Evolutionary conservation across 2,113 vertebrate genomes (phyloP).

Genomic region (Ophthalmolycus amberensis): DNA sequence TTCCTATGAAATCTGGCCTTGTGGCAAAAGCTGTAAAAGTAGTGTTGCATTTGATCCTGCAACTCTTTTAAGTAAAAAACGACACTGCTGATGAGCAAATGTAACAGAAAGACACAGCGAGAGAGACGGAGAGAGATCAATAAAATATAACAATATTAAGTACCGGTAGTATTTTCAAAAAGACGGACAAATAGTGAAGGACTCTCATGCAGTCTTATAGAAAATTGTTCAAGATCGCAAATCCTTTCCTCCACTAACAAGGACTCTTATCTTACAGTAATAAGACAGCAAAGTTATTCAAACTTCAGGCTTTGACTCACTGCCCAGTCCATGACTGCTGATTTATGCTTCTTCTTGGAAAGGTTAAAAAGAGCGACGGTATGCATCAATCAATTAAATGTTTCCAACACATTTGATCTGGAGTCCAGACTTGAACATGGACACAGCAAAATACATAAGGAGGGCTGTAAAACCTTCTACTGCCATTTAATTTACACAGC

Average conservation of each 20-base stretch:
- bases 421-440: conserved; percentile 35
- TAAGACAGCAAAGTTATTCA: conserved; percentile 32
- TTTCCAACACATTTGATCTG: conserved; percentile 49
- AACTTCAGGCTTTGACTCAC: conserved; percentile 13
- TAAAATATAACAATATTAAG: neutral
- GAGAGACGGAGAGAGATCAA: neutral
- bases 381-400: conserved; percentile 58
- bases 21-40: neutral
- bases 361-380: conserved; percentile 25
- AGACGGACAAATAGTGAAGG: neutral
- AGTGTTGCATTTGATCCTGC: neutral
- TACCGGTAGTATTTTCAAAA: neutral
- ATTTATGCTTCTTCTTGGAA: conserved; percentile 67
- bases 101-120: neutral
- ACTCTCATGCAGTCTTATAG: neutral
- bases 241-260: neutral
- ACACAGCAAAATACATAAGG: conserved; percentile 29
- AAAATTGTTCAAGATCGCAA: conserved; percentile 3
- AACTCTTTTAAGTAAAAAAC: neutral
- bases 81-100: neutral
- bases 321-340: conserved; percentile 19
- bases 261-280: conserved; percentile 14
- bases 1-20: neutral
- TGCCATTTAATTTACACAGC: conserved; percentile 33
- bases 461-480: conserved; percentile 45